Percentiles rank a stretch among this genome's conserved stretches.
Evolutionary conservation across 1,140 invertebrate species (phyloP).

Genomic region (Camponotus floridanus): DNA sequence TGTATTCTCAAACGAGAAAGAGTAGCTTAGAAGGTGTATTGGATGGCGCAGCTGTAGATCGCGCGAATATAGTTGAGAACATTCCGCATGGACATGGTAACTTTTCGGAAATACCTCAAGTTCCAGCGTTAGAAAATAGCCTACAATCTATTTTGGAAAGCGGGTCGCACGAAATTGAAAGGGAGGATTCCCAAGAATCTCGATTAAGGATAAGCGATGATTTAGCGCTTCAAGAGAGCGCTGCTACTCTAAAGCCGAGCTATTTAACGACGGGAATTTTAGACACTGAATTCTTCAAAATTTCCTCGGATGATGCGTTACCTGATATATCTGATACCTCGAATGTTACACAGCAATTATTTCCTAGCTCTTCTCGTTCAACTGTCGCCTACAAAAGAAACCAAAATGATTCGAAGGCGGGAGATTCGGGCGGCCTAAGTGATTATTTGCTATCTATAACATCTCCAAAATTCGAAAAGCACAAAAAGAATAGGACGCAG

Average conservation of each 20-base stretch:
- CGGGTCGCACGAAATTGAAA: conserved; percentile 27
- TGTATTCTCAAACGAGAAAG: conserved; percentile 73
- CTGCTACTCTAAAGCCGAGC: neutral
- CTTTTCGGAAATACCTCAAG: conserved; percentile 13
- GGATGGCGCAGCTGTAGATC: conserved; percentile 12
- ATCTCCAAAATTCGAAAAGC: conserved; percentile 65
- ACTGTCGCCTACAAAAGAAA: neutral
- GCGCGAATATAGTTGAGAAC: neutral
- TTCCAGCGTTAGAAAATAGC: conserved; percentile 73
- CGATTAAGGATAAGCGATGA: neutral
- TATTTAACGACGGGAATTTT: neutral
- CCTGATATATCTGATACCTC: conserved; percentile 19
- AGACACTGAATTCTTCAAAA: conserved; percentile 1
- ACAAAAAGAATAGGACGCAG: conserved; percentile 21
- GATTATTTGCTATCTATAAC: conserved; percentile 81
- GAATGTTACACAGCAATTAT: conserved; percentile 55
- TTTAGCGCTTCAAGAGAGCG: neutral
- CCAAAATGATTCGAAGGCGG: conserved; percentile 48
- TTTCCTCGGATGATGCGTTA: neutral
- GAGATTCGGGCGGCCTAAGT: conserved; percentile 74
- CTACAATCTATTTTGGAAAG: conserved; percentile 77
- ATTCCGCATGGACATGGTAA: neutral
- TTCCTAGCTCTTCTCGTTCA: conserved; percentile 5
- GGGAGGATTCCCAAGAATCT: neutral
- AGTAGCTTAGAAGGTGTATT: conserved; percentile 49